Percentiles rank a stretch among this genome's conserved stretches.
These are phyloP conservation scores for Wasmannia auropunctata DNA, from an alignment of 1,140 invertebrate species.

Conservation along the genomic window DNA sequence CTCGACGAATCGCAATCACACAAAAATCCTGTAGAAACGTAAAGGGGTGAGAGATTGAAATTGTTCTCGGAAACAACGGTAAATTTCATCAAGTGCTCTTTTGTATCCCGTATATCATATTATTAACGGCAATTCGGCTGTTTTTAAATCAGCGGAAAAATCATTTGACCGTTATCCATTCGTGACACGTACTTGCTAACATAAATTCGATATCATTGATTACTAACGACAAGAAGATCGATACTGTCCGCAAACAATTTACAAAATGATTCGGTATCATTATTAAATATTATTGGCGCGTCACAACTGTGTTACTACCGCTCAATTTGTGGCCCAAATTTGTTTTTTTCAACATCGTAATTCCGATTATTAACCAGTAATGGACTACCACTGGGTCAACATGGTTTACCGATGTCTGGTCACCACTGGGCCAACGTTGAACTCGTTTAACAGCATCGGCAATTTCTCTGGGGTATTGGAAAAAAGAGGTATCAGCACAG, in stretches of 20 bases:
- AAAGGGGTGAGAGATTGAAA: constrained; percentile 24
- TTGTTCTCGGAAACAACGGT: neutral
- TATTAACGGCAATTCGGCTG: constrained; percentile 8
- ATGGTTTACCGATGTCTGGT: neutral
- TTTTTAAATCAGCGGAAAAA: constrained; percentile 3
- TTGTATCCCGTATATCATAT: neutral
- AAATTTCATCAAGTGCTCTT: neutral
- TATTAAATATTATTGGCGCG: neutral
- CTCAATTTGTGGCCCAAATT: neutral
- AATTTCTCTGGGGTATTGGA: constrained; percentile 20
- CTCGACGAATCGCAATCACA: neutral
- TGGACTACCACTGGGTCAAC: neutral
- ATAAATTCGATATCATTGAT: neutral
- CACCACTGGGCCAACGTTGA: neutral
- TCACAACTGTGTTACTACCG: neutral
- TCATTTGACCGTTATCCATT: neutral
- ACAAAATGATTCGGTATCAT: neutral
- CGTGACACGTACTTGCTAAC: neutral
- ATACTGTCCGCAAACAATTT: neutral
- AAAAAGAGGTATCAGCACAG: constrained; percentile 7
- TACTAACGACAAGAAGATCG: neutral
- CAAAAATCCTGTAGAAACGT: neutral
- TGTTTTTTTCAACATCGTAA: neutral
- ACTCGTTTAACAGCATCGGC: constrained; percentile 18
- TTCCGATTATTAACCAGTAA: neutral